Base-by-base conservation (phyloP, 2,888 invertebrate species). In the Ichneumon xanthorius region DNA sequence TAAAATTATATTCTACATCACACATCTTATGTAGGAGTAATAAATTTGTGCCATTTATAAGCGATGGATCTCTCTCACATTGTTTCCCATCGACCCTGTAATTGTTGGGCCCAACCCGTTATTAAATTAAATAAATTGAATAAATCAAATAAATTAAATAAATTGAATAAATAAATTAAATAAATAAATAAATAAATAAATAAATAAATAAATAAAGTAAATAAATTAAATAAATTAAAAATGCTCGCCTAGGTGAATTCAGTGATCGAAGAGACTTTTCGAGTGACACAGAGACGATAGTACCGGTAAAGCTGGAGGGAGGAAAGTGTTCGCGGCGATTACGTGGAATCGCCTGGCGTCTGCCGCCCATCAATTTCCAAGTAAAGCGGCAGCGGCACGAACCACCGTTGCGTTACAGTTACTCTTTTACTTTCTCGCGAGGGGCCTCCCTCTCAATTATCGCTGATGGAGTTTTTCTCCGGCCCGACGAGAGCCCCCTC, bases 381-480 rank as follows among this genome's bases (percentile, higher is more conserved):
- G 84, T 80, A 80, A 67, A 72, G 55, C 67, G 19, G 22, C 58
- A 33, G 40, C 48, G 67, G 50, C 84, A 70, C 37, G 19, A 48
- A 50, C 67, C 68, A 68, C 75, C 75, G 45, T 70, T 73, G 22
- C 55, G 71, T 84, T 63, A 45, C 48, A 50, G 58, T 75, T 58
- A 53, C 75, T 86, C 80, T 72, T 80, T 75, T 72, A 80, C 80
- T 80, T 80, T 83, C 83, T 83, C 65, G 58, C 45, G 19, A 80
- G 55, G 26, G 55, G 33, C 40, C 58, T 22, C 79, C 50, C 79
- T 50, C n/a, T 80, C 79, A 80, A 76, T 84, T 72, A 89, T 88
- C 86, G 63, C 86, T 76, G 78, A 84, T 88, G 75, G n/a, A 71
- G n/a, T 75, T 84, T 85, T 80, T 53, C 26, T 58, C 53, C 75